Evolutionary conservation across 2,797 vertebrate genomes (phyloP).

Genomic region (Cynopterus sphinx): DNA sequence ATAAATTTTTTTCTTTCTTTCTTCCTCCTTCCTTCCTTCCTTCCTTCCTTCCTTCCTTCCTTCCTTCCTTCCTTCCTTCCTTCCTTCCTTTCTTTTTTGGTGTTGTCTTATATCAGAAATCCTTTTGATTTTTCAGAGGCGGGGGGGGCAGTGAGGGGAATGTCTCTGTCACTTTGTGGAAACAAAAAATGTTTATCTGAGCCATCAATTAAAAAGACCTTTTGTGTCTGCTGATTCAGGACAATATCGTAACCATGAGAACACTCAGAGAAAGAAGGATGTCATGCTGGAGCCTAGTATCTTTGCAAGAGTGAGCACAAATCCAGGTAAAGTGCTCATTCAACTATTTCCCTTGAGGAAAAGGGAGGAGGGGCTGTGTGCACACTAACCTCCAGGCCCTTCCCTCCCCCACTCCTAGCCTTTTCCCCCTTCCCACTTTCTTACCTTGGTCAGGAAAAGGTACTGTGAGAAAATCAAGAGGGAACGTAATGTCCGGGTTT

Average conservation of each 20-base stretch:
- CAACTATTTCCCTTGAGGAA: neutral
- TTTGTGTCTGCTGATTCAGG: neutral
- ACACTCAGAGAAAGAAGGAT: neutral
- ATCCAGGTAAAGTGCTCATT: neutral
- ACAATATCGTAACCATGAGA: neutral
- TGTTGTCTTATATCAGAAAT: neutral
- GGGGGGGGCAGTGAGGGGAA: no score
- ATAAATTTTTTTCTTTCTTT: neutral
- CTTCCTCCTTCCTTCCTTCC: rapidly evolving
- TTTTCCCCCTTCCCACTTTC: rapidly evolving
- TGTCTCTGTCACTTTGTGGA: neutral
- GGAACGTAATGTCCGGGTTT: neutral
- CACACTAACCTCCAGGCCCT: neutral
- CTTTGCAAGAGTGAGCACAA: neutral
- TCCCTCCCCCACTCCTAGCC: rapidly evolving
- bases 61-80: no score
- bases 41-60: no score
- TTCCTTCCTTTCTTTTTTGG: neutral
- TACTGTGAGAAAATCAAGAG: neutral
- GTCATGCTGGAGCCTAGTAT: neutral
- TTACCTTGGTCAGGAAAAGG: neutral
- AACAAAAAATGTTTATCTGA: neutral
- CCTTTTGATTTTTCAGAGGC: neutral
- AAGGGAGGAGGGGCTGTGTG: neutral
- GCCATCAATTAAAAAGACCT: neutral